Evolutionary conservation across 30 jellyfish, hydroid and myxozoan genomes (phyloP), one percentile per base, ranked within the genome.

Genomic region (Euphysa ruthae): DNA sequence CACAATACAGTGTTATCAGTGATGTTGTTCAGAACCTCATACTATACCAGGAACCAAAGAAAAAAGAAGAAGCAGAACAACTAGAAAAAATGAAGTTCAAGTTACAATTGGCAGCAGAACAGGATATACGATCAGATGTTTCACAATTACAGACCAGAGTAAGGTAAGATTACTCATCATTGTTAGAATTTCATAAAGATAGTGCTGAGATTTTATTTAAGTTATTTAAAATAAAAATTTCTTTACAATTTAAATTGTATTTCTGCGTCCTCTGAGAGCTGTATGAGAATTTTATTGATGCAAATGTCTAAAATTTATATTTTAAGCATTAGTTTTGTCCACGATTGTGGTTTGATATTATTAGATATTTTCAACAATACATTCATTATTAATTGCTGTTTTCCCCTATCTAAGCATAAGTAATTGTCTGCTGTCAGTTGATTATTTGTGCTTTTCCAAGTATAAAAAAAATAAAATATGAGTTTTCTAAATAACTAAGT

Each of bases 1-100:
- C 84, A 18, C 97, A 87, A 38, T 87, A 56, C 58, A 91, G 83
- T 14, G 83, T 78, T 74, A 44, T 87, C n/a, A 63, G 78, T 78
- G 97, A 87, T 32, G 74, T 87, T 16, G 71, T 83, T 49, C 97
- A 87, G 55, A 87, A 84, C 33, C 74, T 87, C 35, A 42, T 87
- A 69, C 79, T 87, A 26, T 87, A 87, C 56, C 68, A 94, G 10
- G 97, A 87, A 57, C 93, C 97, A 19, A 87, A 87, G 55, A 73
- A 78, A 75, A 73, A 79, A 74, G 93, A 80, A 65, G 81, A 73
- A 34, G 87, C 72, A 58, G 93, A 87, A 25, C 55, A 84, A 34
- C 81, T 87, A 18, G 97, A 73, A 32, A 72, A 72, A 68, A 73
- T 80, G 97, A 87, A 87, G 63, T 87, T 87, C 43, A 74, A 79